These are phyloP conservation scores for Leptopilina drosophilae DNA, from an alignment of 2,888 invertebrate genomes.

Conservation along the genomic window DNA sequence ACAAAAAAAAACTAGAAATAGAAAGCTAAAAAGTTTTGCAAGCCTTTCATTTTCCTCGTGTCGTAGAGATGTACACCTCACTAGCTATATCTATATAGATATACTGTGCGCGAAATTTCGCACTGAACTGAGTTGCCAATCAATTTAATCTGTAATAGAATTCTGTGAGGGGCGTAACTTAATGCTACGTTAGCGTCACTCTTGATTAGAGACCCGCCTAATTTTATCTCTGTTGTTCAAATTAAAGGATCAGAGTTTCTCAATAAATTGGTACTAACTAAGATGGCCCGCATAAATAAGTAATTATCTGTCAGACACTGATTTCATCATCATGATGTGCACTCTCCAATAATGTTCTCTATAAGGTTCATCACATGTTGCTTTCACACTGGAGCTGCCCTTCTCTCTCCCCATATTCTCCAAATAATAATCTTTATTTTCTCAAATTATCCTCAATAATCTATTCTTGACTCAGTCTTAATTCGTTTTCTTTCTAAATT, in stretches of 20 bases:
- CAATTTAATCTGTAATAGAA: constrained; percentile 10
- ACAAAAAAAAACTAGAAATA: neutral
- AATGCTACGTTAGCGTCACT: neutral
- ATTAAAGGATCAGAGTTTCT: neutral
- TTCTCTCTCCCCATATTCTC: too few species aligned
- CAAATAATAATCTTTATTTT: too few species aligned
- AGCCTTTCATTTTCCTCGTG: neutral
- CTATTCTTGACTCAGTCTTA: too few species aligned
- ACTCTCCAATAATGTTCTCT: neutral
- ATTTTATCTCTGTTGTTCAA: constrained; percentile 19
- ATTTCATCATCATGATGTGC: neutral
- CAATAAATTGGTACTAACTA: constrained; percentile 1
- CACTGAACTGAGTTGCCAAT: neutral
- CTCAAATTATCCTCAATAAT: too few species aligned
- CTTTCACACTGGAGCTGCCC: too few species aligned
- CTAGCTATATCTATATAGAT: too few species aligned
- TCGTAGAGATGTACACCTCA: neutral
- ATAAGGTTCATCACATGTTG: too few species aligned
- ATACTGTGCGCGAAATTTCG: neutral
- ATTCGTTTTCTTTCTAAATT: too few species aligned
- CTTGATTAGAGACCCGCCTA: constrained; percentile 8
- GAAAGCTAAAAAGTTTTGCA: neutral
- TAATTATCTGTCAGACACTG: neutral
- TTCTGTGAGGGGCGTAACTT: constrained; percentile 7
- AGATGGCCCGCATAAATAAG: neutral